Evolutionary conservation across 2,113 vertebrate genomes (phyloP).

Genomic region (Chamaetylas fuelleborni): DNA sequence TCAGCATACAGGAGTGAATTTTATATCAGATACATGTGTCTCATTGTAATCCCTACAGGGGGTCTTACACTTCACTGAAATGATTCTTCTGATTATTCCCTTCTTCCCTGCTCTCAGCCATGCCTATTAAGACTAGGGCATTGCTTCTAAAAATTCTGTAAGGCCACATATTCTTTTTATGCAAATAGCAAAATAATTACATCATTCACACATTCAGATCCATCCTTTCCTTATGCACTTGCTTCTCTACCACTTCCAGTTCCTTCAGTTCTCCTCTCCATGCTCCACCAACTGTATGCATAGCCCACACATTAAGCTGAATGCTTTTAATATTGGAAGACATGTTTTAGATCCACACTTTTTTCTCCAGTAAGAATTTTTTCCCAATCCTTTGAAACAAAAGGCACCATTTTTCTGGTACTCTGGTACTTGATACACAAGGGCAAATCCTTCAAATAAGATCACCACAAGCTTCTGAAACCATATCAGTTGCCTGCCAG

Average conservation of each 20-base stretch:
- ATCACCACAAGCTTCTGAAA: not conserved
- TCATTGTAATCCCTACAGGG: not conserved
- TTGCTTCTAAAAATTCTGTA: not conserved
- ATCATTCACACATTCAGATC: not conserved
- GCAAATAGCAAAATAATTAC: not conserved
- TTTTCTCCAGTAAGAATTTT: not conserved
- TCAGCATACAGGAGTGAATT: not conserved
- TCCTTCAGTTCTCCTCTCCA: not conserved
- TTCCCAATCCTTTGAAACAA: conserved; percentile 17
- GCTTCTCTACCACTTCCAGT: rapidly evolving
- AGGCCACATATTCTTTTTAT: not conserved
- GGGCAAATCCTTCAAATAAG: not conserved
- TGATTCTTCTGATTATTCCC: not conserved
- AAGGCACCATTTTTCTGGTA: not conserved
- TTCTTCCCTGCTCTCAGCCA: not conserved
- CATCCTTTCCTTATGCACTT: not conserved
- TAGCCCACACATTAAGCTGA: not conserved
- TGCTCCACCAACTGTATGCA: not conserved
- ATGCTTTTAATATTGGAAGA: not conserved
- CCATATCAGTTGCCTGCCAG: not conserved
- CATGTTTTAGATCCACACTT: not conserved
- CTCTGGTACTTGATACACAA: not conserved
- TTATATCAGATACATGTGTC: not conserved
- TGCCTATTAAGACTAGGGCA: not conserved
- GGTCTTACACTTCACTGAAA: not conserved